These are phyloP conservation scores for Xiphorhynchus erythropygius DNA, from an alignment of 2,797 vertebrate genomes.

Conservation along the genomic window DNA sequence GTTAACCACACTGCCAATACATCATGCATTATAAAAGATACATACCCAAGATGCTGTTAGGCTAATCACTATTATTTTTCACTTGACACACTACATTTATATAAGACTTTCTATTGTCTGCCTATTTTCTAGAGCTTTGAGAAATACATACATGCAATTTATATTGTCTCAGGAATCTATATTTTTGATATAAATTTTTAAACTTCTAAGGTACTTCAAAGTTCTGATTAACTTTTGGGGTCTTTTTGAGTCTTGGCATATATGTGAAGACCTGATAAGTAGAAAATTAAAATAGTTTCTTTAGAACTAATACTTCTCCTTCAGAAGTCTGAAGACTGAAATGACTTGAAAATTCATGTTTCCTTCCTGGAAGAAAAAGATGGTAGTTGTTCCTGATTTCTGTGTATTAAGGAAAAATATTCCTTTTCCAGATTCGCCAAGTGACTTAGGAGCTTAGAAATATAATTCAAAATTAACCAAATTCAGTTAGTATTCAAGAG, in stretches of 20 bases:
- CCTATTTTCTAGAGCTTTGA: background rate
- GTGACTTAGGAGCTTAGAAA: background rate
- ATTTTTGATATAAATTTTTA: background rate
- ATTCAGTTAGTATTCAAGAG: background rate
- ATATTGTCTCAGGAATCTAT: background rate
- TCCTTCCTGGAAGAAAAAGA: background rate
- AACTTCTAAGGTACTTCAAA: background rate
- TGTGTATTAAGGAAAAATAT: background rate
- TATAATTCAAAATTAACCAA: background rate
- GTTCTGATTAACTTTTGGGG: background rate
- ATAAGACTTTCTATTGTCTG: background rate
- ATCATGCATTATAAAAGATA: background rate
- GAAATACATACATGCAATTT: background rate
- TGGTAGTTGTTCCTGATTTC: background rate
- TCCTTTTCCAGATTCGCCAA: background rate
- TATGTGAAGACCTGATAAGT: background rate
- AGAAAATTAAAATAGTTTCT: background rate
- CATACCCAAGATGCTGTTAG: background rate
- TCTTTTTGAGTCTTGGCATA: background rate
- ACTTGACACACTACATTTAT: conserved; percentile 25
- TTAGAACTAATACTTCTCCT: background rate
- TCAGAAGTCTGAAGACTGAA: background rate
- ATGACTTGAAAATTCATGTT: background rate
- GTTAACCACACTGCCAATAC: background rate
- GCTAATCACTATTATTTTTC: conserved; percentile 49